Evolutionary conservation across 2,888 invertebrate species (phyloP).

Genomic region (Diarsia dahlii): DNA sequence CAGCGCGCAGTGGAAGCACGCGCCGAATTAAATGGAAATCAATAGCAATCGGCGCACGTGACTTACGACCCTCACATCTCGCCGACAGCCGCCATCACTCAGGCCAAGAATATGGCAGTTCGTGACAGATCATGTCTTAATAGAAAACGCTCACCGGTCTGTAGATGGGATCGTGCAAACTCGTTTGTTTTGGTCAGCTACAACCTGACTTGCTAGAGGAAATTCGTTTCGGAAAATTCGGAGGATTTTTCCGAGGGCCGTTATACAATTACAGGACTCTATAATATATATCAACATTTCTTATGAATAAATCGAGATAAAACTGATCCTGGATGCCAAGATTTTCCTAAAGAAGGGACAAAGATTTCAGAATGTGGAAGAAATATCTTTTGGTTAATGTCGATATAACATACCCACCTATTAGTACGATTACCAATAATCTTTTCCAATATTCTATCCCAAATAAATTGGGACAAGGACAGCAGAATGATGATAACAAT

Average conservation of each 20-base stretch:
- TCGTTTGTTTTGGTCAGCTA: constrained; percentile 39
- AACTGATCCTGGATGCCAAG: background rate
- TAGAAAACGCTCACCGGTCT: constrained; percentile 59
- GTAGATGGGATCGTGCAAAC: constrained; percentile 42
- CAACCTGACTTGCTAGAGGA: constrained; percentile 11
- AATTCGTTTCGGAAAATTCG: background rate
- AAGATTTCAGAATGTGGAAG: background rate
- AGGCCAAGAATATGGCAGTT: constrained; percentile 64
- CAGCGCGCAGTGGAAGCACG: constrained; percentile 79
- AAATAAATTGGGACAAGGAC: background rate
- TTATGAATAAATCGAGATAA: background rate
- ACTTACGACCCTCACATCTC: constrained; percentile 81
- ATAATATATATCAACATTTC: background rate
- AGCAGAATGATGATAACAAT: background rate
- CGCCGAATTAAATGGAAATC: constrained; percentile 90
- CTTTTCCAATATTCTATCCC: background rate
- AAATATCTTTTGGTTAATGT: too few species aligned
- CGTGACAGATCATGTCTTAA: constrained; percentile 70
- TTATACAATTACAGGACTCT: background rate
- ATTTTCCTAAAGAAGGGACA: background rate
- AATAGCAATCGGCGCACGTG: constrained; percentile 87
- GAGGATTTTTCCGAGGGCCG: background rate
- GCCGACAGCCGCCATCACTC: constrained; percentile 72
- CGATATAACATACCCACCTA: background rate
- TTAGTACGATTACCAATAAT: background rate